A percentile compares a stretch with the other conserved stretches of the same genome.
These are phyloP conservation scores for Empidonax alnorum DNA, from an alignment of 2,113 vertebrate genomes.

Conservation along the genomic window DNA sequence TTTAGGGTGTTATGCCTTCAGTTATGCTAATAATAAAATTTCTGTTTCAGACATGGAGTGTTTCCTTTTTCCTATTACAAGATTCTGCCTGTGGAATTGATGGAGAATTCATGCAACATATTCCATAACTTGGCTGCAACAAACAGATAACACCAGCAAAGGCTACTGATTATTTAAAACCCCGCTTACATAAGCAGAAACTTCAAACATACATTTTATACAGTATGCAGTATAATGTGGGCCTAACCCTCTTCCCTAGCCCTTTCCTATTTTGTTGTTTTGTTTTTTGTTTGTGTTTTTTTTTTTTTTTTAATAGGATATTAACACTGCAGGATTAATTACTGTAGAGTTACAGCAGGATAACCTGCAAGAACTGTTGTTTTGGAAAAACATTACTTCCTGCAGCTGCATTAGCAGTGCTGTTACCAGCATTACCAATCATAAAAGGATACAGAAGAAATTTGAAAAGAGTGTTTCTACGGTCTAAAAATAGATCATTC, in stretches of 20 bases:
- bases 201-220: not conserved
- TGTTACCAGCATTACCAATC: not conserved
- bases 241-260: not conserved
- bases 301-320: not conserved
- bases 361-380: not conserved
- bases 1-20: not conserved
- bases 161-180: not conserved
- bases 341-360: not conserved
- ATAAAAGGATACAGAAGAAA: not conserved
- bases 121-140: not conserved
- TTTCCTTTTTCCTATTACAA: not conserved
- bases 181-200: not conserved
- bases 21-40: not conserved
- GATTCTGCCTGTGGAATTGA: not conserved
- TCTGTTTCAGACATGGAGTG: not conserved
- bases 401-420: not conserved
- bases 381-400: not conserved
- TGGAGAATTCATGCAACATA: not conserved
- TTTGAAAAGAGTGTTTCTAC: not conserved
- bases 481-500: constrained; percentile 18
- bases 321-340: not conserved
- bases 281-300: not conserved
- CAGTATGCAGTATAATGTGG: not conserved
- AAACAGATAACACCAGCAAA: not conserved
- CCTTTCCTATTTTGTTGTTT: not conserved